Conservation (phyloP, 2,797 vertebrate genomes). For the Melanotaenia parkinsoni region DNA sequence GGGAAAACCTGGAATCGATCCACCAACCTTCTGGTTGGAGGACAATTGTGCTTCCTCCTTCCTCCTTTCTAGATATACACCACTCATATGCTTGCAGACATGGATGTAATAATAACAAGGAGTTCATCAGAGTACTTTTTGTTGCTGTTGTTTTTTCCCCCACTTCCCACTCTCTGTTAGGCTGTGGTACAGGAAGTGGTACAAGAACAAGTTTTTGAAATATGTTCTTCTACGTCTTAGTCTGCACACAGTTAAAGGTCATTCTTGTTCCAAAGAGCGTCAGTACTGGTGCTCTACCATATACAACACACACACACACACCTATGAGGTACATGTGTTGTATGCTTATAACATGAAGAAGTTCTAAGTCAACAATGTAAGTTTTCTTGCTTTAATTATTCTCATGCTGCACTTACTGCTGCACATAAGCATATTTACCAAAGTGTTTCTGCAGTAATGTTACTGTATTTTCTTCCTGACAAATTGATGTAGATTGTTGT, state of each 20-base stretch:
- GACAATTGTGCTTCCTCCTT: no score
- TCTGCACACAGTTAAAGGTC: background rate
- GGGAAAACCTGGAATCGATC: no score
- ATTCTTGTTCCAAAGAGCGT: background rate
- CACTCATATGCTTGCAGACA: no score
- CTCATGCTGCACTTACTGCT: background rate
- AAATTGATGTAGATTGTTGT: background rate
- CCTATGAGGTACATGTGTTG: background rate
- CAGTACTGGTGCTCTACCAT: background rate
- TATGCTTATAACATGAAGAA: background rate
- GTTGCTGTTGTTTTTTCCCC: no score
- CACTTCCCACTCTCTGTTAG: background rate
- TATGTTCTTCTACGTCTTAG: background rate
- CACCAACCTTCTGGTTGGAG: no score
- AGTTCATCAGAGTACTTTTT: background rate
- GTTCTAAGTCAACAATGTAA: background rate
- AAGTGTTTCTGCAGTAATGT: background rate
- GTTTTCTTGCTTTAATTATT: conserved; percentile 14
- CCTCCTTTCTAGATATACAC: no score
- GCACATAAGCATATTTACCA: background rate
- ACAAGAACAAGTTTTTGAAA: background rate
- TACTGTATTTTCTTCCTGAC: background rate
- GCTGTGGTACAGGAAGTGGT: background rate
- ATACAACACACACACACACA: no score
- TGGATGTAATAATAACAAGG: no score